Base-by-base conservation (phyloP, 2,888 invertebrate species). In the Terebella lapidaria region DNA sequence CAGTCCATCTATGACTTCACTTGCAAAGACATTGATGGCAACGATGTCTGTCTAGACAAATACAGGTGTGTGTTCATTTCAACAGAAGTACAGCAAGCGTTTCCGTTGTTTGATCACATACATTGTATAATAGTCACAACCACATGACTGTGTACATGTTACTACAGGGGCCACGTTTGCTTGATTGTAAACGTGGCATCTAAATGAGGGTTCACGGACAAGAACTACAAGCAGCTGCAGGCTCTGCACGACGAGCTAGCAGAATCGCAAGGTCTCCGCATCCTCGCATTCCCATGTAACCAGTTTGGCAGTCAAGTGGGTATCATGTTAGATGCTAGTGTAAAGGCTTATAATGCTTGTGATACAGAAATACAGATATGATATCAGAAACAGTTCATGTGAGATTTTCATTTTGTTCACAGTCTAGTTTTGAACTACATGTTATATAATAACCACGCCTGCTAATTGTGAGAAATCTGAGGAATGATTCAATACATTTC, bases 171-270 rank as follows among this genome's bases (percentile, higher is more conserved):
- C 22, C 83, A 88, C 67, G 89, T 90, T 1, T 82, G 88, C 0
- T 75, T 93, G n/a, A 86, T 93, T 58, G 91, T 92, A 1, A 93
- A 93, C 74, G 91, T 92, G 5, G 92, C 92, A 0, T 89, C 89
- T 1, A 85, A 91, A 74, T 92, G 92, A 80, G 91, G 90, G 0
- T 81, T 89, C 57, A 90, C 92, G 0, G 49, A 49, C 24, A 86
- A 84, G 64, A 90, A 91, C 81, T 92, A 92, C 81, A 85, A 85
- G 64, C 87, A 92, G 76, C 82, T 92, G 60, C 88, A 88, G 66
- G 83, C 86, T 64, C 78, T 93, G 66, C 85, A 90, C 78, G 85
- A 87, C 63, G 86, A 88, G 76, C 72, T 75, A 68, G 83, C 85
- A 52, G 89, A 89, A 73, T 86, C 88, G 49, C 10, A 49, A 83